These are phyloP conservation scores for Drosophila silvestris DNA, from an alignment of 2,888 invertebrate genomes.

Conservation along the genomic window DNA sequence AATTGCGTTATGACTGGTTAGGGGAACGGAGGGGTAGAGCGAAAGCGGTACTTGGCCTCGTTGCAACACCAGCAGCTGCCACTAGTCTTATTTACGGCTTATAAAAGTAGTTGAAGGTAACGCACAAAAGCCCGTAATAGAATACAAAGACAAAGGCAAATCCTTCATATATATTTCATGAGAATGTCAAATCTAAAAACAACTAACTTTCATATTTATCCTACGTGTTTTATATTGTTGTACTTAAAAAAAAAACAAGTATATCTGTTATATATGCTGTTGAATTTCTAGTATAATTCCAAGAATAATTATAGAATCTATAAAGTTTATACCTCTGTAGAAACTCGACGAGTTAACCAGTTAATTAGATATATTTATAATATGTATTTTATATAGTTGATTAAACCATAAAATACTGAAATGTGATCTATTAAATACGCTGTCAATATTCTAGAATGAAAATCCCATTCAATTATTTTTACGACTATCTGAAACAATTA, in stretches of 20 bases:
- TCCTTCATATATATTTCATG: background rate
- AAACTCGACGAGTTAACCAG: background rate
- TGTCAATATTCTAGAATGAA: background rate
- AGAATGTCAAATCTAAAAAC: background rate
- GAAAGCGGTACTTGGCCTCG: constrained; percentile 43
- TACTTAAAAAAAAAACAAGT: background rate
- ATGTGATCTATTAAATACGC: background rate
- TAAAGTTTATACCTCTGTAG: background rate
- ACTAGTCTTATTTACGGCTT: constrained; percentile 17
- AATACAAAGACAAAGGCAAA: constrained; percentile 4
- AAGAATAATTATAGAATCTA: background rate
- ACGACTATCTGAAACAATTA: background rate
- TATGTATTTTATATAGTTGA: background rate
- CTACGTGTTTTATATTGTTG: background rate
- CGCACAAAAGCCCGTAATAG: constrained; percentile 3
- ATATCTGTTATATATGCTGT: background rate
- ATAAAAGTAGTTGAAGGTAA: constrained; percentile 39
- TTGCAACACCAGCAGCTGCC: constrained; percentile 24
- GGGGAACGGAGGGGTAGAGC: background rate
- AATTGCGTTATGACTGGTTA: constrained; percentile 20
- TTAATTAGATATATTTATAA: background rate
- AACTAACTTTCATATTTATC: background rate
- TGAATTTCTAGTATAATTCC: background rate
- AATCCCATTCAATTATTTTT: background rate
- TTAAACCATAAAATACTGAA: background rate